Conservation (phyloP, 2,113 vertebrate genomes). For the Xiphophorus hellerii region DNA sequence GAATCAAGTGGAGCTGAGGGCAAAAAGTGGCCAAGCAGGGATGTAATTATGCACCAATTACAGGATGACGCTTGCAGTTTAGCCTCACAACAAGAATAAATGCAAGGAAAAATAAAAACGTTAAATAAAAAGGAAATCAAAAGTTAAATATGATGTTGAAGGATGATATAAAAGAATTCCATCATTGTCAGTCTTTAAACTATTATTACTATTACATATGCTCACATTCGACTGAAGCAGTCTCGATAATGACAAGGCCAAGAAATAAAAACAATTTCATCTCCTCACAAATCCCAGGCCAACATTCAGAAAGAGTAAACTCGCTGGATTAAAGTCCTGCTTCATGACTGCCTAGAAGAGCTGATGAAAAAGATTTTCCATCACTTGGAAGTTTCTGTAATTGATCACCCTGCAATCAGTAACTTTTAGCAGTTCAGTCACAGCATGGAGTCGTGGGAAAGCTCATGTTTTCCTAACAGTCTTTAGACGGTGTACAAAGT, state of each 20-base stretch:
- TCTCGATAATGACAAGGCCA: slow-evolving; percentile 29
- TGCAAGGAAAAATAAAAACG: not conserved
- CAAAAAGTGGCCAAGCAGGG: slow-evolving; percentile 47
- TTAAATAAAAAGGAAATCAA: not conserved
- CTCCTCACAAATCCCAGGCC: no score
- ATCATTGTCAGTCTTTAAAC: not conserved
- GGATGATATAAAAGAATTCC: not conserved
- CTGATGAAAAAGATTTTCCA: no score
- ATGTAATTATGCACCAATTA: slow-evolving; percentile 67
- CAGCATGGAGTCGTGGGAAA: no score
- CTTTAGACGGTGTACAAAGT: no score
- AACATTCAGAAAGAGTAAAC: no score
- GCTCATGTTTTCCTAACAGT: no score
- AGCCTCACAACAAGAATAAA: slow-evolving; percentile 34
- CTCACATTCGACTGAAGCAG: not conserved
- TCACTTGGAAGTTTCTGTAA: no score
- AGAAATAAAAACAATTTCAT: not conserved
- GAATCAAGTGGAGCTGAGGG: slow-evolving; percentile 54
- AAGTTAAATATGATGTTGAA: not conserved
- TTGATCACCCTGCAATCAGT: no score
- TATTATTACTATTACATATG: not conserved
- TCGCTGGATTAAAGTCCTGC: no score
- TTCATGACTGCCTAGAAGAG: no score
- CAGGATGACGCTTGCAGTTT: slow-evolving; percentile 47
- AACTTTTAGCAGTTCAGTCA: no score